Evolutionary conservation across 2,113 vertebrate genomes (phyloP), one percentile per base, ranked within the genome.

Genomic region (Cynoglossus semilaevis): DNA sequence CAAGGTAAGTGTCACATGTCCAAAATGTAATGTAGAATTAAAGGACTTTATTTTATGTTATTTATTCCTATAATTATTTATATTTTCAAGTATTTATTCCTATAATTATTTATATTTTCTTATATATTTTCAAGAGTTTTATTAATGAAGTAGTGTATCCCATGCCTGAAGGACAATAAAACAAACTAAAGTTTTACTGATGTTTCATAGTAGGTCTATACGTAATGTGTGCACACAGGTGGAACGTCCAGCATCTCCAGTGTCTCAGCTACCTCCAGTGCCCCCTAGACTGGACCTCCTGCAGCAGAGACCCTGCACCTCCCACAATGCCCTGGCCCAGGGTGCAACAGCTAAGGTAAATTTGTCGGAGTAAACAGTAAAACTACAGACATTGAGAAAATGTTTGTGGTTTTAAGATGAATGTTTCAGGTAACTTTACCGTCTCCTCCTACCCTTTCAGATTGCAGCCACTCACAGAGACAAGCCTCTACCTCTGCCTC

Each of bases 401-500:
- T 41, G 38, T 41, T 41, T 40, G 37, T 13, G 12, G 37, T 8
- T 7, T 5, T 40, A 3, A 11, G 9, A 5, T 40, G 37, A 40
- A 3, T 40, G 37, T 40, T 11, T 8, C 12, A 40, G 22, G 3
- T 6, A 29, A 29, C 22, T 29, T 41, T 14, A 13, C 12, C 38
- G 7, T 4, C 43, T 15, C 1, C 18, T 64, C 43, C 6, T 14
- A 1, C 35, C 42, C 55, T 57, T 40, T 5, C 38, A 99, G 96
- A 90, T 87, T 36, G 51, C 83, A 1, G 81, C 91, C 14, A 94
- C 93, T 2, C 95, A 98, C 88, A 93, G 96, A 70, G 96, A 99
- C 80, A 99, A 99, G 77, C 97, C 97, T 17, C 83, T 98, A 78
- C 96, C 97, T 0, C 88, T 95, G 70, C 96, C 96, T 9, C 97